phyloP scores from a whole-genome alignment of 1,140 invertebrate genomes.

The Halesus radiatus region DNA sequence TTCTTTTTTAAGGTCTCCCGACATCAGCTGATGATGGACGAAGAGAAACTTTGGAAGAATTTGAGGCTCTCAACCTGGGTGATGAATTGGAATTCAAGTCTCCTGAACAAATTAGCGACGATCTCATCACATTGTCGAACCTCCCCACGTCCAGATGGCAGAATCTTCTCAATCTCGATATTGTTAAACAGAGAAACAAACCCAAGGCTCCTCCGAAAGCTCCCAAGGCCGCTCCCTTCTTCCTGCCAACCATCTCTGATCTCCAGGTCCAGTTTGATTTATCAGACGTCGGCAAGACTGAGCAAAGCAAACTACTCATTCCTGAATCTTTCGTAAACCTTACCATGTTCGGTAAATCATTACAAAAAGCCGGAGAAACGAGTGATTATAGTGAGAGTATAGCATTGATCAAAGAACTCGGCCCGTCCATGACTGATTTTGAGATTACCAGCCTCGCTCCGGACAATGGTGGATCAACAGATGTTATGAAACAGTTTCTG shows the following conservation, averaged over 20 bases:
- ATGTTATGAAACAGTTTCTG: slow-evolving; percentile 85
- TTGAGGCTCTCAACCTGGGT: slow-evolving; percentile 70
- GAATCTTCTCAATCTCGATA: slow-evolving; percentile 91
- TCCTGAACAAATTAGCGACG: slow-evolving; percentile 83
- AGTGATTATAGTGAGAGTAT: slow-evolving; percentile 74
- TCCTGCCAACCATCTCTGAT: slow-evolving; percentile 91
- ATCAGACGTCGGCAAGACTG: slow-evolving; percentile 65
- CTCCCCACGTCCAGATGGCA: slow-evolving; percentile 92
- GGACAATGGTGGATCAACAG: slow-evolving; percentile 77
- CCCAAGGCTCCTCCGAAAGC: slow-evolving; percentile 86
- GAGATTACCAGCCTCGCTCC: slow-evolving; percentile 88
- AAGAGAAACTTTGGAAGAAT: slow-evolving; percentile 67
- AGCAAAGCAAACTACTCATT: slow-evolving; percentile 70
- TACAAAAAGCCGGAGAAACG: slow-evolving; percentile 65
- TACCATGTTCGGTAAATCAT: slow-evolving; percentile 76
- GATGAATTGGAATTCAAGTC: slow-evolving; percentile 78
- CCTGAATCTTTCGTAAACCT: slow-evolving; percentile 74
- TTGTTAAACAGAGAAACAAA: slow-evolving; percentile 93
- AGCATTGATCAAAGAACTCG: slow-evolving; percentile 83
- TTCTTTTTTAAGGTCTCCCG: slow-evolving; percentile 62
- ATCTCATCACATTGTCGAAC: slow-evolving; percentile 89
- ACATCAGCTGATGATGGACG: slow-evolving; percentile 58
- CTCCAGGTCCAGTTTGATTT: slow-evolving; percentile 88
- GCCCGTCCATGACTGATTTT: slow-evolving; percentile 89
- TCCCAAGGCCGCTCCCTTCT: slow-evolving; percentile 93